A percentile compares a stretch with the other conserved stretches of the same genome.
Evolutionary conservation across 1,140 invertebrate species (phyloP).

Genomic region (Ceratina japonica): DNA sequence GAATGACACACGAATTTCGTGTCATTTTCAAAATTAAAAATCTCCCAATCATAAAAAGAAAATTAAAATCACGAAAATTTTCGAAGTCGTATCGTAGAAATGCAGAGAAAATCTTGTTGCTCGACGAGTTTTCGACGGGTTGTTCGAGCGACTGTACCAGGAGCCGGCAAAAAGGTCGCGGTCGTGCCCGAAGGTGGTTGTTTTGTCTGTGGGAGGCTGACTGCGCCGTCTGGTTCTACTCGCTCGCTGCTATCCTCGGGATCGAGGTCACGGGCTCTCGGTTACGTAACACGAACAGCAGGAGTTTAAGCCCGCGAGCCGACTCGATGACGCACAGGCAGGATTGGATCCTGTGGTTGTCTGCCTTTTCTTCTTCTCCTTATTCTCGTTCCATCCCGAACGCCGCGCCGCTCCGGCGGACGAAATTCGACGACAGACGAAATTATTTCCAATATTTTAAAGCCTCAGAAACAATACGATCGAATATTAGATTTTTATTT

Average conservation of each 20-base stretch:
- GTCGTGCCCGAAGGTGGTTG: conserved; percentile 57
- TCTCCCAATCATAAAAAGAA: no score
- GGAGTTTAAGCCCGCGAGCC: conserved; percentile 39
- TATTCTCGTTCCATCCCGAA: not conserved
- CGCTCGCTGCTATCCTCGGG: conserved; percentile 45
- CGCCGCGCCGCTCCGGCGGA: not conserved
- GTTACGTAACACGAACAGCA: conserved; percentile 67
- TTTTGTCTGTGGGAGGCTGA: conserved; percentile 63
- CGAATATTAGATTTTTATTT: no score
- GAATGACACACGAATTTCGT: not conserved
- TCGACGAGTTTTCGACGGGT: not conserved
- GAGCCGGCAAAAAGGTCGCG: conserved; percentile 60
- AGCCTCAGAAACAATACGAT: no score
- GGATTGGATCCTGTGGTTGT: conserved; percentile 33
- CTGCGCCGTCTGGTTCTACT: conserved; percentile 52
- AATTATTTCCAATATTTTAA: no score
- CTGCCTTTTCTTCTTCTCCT: not conserved
- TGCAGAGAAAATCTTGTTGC: not conserved
- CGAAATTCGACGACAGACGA: not conserved
- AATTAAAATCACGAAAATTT: no score
- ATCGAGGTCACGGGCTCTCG: conserved; percentile 71
- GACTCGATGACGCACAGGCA: conserved; percentile 36
- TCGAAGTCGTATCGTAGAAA: no score
- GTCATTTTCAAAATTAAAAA: not conserved
- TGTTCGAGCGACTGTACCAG: conserved; percentile 35